Base-by-base conservation (phyloP, 2,888 invertebrate genomes). In the Brachypalpus laphriformis region DNA sequence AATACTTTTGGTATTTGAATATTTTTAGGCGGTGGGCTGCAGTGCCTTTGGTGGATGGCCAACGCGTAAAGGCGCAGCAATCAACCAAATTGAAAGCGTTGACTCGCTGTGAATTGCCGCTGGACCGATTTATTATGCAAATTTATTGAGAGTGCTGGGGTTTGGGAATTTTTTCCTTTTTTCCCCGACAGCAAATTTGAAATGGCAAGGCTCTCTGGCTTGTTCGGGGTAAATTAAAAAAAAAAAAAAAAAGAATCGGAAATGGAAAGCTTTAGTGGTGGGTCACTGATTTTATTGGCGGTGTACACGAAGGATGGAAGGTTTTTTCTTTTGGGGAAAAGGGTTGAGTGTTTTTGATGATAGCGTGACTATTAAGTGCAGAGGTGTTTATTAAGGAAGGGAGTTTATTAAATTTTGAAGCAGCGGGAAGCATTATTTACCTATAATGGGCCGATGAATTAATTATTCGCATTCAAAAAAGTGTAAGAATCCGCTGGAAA, bases 11-110 rank as follows among this genome's bases (percentile, higher is more conserved):
- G 37, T 37, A 49, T 83, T 83, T 54, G 63, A 78, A 78, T 83
- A 74, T 65, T 59, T 65, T 59, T 65, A 31, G 70, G 40, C 3
- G 25, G 5, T 0, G n/a, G 37, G 22, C n/a, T 20, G 40, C 9
- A 4, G 5, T 25, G 40, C 49, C 22, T 42, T 14, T 54, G 51
- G 59, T 18, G 63, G 40, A 63, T 63, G 47, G 31, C 42, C 77
- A 40, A 11, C 66, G 72, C 66, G 72, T 31, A 14, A 61, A 77
- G 72, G 56, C n/a, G n/a, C 45, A 81, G 81, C 85, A 85, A 85
- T 85, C 81, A 85, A 81, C 66, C 66, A 85, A 85, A 85, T 85
- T 85, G 85, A 85, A 81, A 70, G 81, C 81, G 76, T 85, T 75
- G 75, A 85, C 47, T 70, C 75, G 85, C 61, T 75, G 57, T 40